These are phyloP conservation scores for Drosophila neonasuta DNA, from an alignment of 2,888 invertebrate species.

Conservation along the genomic window DNA sequence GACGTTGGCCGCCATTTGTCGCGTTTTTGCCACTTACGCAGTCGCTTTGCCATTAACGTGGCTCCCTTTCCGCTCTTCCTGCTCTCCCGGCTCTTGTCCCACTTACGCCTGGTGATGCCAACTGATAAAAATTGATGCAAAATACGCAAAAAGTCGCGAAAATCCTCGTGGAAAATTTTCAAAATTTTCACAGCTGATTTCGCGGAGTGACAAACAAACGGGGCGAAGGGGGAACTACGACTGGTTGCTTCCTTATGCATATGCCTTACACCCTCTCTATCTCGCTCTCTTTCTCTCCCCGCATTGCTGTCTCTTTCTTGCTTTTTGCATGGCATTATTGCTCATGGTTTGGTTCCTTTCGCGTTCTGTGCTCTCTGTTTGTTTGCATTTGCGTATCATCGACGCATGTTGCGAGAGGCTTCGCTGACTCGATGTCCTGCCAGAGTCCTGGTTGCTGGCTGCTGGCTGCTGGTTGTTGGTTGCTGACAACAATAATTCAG, in stretches of 20 bases:
- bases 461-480: conserved; percentile 27
- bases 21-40: conserved; percentile 68
- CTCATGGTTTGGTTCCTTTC: conserved; percentile 30
- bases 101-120: conserved; percentile 47
- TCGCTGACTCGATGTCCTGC: conserved; percentile 21
- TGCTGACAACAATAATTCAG: conserved; percentile 74
- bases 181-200: conserved; percentile 83
- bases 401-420: conserved; percentile 69
- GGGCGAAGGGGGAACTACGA: conserved; percentile 24
- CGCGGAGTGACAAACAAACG: conserved; percentile 59
- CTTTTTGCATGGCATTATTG: conserved; percentile 49
- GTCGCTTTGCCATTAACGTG: conserved; percentile 65
- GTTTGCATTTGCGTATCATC: conserved; percentile 79
- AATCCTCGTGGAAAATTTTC: conserved; percentile 83
- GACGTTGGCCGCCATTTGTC: conserved; percentile 52
- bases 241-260: conserved; percentile 74
- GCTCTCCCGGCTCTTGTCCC: conserved; percentile 14
- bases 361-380: conserved; percentile 49
- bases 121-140: conserved; percentile 79
- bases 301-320: not conserved
- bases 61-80: not conserved
- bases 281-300: conserved; percentile 12
- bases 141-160: conserved; percentile 80
- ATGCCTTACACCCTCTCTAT: conserved; percentile 60
- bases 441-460: conserved; percentile 19